Conservation (phyloP, 2,797 vertebrate species). For the Hafferia zeledoni region DNA sequence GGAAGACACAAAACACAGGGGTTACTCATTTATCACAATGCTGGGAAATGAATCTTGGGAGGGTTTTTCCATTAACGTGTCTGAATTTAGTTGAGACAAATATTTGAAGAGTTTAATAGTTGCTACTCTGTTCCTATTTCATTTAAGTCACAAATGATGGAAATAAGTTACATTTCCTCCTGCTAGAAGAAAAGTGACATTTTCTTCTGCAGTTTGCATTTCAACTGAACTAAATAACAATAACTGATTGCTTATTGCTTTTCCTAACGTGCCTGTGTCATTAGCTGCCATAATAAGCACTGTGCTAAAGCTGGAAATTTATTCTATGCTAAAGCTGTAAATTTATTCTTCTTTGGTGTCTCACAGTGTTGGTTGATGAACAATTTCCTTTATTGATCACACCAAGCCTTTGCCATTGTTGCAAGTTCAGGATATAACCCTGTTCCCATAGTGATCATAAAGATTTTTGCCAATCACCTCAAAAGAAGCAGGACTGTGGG, state of each 20-base stretch:
- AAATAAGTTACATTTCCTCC: background rate
- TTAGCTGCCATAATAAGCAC: background rate
- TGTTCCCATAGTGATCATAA: background rate
- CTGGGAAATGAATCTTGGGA: background rate
- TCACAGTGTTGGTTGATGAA: background rate
- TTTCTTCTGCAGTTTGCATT: background rate
- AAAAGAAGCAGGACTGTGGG: background rate
- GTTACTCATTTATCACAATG: background rate
- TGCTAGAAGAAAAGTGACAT: background rate
- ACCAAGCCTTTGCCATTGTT: background rate
- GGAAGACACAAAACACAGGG: constrained; percentile 55
- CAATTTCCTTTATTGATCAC: background rate
- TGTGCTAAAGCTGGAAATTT: background rate
- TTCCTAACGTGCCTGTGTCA: background rate
- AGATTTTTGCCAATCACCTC: background rate
- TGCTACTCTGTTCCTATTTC: background rate
- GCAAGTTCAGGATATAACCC: background rate
- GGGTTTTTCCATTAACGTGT: background rate
- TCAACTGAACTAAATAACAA: background rate
- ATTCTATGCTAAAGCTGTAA: background rate
- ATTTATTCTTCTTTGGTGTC: background rate
- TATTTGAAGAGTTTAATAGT: background rate
- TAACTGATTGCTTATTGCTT: background rate
- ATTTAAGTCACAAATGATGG: background rate
- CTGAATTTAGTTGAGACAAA: constrained; percentile 3